Base-by-base conservation (phyloP, 2,113 vertebrate genomes). In the Channa argus region DNA sequence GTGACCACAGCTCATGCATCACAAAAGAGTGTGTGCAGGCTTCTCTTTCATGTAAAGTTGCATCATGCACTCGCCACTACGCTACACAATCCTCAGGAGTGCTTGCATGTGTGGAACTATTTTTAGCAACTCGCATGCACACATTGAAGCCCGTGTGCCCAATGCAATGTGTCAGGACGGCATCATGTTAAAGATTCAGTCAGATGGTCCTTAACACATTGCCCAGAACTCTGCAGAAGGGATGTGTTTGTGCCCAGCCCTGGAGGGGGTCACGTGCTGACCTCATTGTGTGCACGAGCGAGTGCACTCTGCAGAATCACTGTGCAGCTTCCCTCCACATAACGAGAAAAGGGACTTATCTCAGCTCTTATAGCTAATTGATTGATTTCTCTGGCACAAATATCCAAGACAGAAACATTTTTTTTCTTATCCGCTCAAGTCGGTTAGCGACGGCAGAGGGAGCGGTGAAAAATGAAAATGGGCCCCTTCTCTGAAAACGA, bases 261-360 rank as follows among this genome's bases (percentile, higher is more conserved):
- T 68, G 84, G 82, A 83, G 68, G 79, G 85, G 92, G 92, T 92
- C 93, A 94, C 92, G 93, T 94, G 93, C 89, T 93, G 92, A 94
- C 92, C 93, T 92, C 92, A 88, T 94, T 94, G 92, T 90, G 88
- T 79, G 89, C 93, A 93, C 80, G 89, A 90, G 92, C 90, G 90
- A 91, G 85, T 89, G 76, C 83, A 79, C 84, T 80, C 72, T 63
- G 74, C 76, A 63, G 81, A 68, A 69, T 77, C 83, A 61, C n/a
- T 38, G 82, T 41, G 71, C 63, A 59, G 68, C 75, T 44, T 54
- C 54, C 61, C 33, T 60, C 64, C 67, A 49, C 77, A 72, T 75
- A 78, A 80, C 53, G 74, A 82, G 58, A 78, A 56, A 24, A 43
- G 54, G n/a, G 55, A 89, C 77, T 85, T 82, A 81, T 84, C 78